Percentiles rank a stretch among this genome's conserved stretches.
Evolutionary conservation across 1,140 invertebrate genomes (phyloP).

Genomic region (Chrysomallon squamiferum): DNA sequence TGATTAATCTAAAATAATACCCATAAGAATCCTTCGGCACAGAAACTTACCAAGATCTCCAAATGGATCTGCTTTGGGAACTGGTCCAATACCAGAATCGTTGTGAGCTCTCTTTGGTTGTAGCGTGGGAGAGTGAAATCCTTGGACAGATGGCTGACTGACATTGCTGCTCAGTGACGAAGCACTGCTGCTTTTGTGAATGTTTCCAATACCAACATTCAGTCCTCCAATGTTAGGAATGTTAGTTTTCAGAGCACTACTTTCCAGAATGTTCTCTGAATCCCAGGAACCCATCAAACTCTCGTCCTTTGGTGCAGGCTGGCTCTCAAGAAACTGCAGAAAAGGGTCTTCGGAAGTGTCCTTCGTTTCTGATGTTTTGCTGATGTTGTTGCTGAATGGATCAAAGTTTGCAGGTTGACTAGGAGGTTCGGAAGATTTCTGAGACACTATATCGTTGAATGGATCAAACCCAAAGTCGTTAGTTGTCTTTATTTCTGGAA

Average conservation of each 20-base stretch:
- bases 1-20: no score
- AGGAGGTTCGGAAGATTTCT: background rate
- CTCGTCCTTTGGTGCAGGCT: conserved; percentile 1
- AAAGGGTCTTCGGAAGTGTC: no score
- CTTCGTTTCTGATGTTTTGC: no score
- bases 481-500: background rate
- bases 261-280: conserved; percentile 26
- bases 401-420: background rate
- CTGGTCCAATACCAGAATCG: conserved; percentile 18
- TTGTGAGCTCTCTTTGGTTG: background rate
- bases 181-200: conserved; percentile 14
- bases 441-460: conserved; percentile 24
- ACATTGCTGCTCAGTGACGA: conserved; percentile 1
- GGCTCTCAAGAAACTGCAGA: conserved; percentile 1
- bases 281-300: conserved; percentile 59
- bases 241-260: conserved; percentile 12
- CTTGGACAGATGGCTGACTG: conserved; percentile 16
- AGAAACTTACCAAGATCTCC: conserved; percentile 52
- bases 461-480: conserved; percentile 34
- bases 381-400: no score
- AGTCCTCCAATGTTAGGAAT: conserved; percentile 21
- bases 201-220: conserved; percentile 10
- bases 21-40: no score
- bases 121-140: conserved; percentile 3
- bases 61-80: conserved; percentile 52